phyloP scores from a whole-genome alignment of 2,888 invertebrate species.

The Morpho achilles region DNA sequence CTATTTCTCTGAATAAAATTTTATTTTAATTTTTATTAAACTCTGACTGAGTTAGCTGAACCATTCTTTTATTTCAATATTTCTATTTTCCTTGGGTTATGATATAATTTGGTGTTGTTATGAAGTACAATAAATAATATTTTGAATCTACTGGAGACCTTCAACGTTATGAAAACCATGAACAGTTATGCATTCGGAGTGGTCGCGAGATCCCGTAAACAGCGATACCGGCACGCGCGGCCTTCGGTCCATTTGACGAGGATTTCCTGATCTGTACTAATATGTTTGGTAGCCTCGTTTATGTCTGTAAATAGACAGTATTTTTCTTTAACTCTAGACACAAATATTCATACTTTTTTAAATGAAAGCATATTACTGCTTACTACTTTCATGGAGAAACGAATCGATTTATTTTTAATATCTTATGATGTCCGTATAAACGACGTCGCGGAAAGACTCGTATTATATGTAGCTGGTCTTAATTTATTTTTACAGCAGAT shows the following conservation, averaged over 20 bases:
- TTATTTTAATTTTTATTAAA: too few species aligned
- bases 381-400: background rate
- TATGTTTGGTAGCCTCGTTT: constrained; percentile 56
- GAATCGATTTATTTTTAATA: background rate
- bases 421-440: background rate
- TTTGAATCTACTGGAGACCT: constrained; percentile 18
- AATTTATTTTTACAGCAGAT: too few species aligned
- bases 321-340: background rate
- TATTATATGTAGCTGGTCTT: too few species aligned
- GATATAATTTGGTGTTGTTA: too few species aligned
- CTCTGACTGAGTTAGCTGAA: too few species aligned
- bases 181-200: constrained; percentile 41
- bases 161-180: constrained; percentile 28
- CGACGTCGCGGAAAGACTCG: too few species aligned
- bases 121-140: background rate
- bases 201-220: constrained; percentile 55
- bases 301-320: constrained; percentile 40
- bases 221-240: constrained; percentile 59
- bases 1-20: too few species aligned
- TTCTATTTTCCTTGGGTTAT: too few species aligned
- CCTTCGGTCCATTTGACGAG: constrained; percentile 57
- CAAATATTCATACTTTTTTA: too few species aligned
- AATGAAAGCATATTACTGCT: too few species aligned
- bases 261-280: constrained; percentile 67
- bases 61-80: too few species aligned